Conservation (phyloP, 1,140 invertebrate genomes). For the Camponotus pennsylvanicus region DNA sequence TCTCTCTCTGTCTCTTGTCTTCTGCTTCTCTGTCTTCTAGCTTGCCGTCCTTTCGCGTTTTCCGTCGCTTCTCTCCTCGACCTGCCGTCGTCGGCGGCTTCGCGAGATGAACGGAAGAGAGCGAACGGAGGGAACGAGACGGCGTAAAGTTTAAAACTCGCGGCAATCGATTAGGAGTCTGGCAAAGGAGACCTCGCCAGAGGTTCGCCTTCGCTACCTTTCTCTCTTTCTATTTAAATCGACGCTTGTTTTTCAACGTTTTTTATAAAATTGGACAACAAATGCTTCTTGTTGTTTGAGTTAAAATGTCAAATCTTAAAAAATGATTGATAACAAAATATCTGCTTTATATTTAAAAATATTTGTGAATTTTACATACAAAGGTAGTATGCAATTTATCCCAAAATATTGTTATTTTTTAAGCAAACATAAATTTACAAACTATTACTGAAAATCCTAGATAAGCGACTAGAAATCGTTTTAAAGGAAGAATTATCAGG, state of each 20-base stretch:
- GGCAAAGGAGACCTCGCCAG: conserved; percentile 74
- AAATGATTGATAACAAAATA: neutral
- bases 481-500: conserved; percentile 15
- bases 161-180: conserved; percentile 85
- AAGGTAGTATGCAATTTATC: neutral
- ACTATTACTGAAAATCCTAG: neutral
- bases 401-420: neutral
- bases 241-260: neutral
- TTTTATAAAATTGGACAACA: conserved; percentile 4
- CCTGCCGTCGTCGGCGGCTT: conserved; percentile 61
- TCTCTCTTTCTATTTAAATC: conserved; percentile 16
- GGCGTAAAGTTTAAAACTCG: conserved; percentile 85
- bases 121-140: conserved; percentile 72
- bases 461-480: neutral
- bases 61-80: conserved; percentile 61
- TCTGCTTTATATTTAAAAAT: neutral
- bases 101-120: conserved; percentile 74
- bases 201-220: conserved; percentile 70
- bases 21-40: conserved; percentile 53
- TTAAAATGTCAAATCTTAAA: neutral
- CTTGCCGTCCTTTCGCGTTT: conserved; percentile 57
- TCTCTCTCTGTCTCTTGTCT: conserved; percentile 40
- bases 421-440: neutral
- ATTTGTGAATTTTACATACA: neutral
- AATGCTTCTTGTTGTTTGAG: too few relatives aligned